phyloP scores from a whole-genome alignment of 2,797 vertebrate species.

The Lerista edwardsae region DNA sequence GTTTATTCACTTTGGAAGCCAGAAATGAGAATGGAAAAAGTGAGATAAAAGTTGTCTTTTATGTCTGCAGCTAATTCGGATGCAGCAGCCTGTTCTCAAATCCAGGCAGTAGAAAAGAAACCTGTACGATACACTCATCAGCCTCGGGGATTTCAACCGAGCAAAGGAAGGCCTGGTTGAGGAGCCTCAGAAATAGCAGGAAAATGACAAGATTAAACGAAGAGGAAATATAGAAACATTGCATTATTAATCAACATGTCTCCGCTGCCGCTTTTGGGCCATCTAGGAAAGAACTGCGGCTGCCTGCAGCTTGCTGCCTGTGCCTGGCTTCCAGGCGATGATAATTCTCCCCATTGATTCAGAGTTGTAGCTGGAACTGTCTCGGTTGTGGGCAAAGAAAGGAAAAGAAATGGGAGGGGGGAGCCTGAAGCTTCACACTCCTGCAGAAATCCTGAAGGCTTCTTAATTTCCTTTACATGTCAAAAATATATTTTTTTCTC shows the following conservation, averaged over 20 bases:
- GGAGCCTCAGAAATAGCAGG: neutral
- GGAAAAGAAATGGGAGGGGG: too few relatives aligned
- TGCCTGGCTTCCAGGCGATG: neutral
- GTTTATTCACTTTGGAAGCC: neutral
- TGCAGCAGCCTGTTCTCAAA: neutral
- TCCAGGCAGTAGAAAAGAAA: neutral
- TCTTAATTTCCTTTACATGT: neutral
- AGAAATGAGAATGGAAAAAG: neutral
- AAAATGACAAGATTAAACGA: slow-evolving; percentile 12
- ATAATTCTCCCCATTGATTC: neutral
- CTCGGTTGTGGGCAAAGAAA: neutral
- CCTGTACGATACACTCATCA: neutral
- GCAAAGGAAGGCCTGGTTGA: neutral
- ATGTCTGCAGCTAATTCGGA: neutral
- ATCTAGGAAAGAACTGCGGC: neutral
- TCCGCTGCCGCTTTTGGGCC: neutral
- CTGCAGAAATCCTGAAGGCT: neutral
- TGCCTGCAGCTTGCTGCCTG: neutral
- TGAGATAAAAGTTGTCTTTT: slow-evolving; percentile 15
- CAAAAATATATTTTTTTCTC: neutral
- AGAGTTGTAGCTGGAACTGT: neutral
- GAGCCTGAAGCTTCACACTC: neutral
- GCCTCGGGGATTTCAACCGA: neutral
- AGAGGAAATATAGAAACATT: slow-evolving; percentile 19
- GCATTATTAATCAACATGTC: slow-evolving; percentile 26